Evolutionary conservation across 37 sponge, comb jelly and placozoan species (phyloP), one percentile per base, ranked within the genome.

Genomic region (Chondrilla cf. caribensis): DNA sequence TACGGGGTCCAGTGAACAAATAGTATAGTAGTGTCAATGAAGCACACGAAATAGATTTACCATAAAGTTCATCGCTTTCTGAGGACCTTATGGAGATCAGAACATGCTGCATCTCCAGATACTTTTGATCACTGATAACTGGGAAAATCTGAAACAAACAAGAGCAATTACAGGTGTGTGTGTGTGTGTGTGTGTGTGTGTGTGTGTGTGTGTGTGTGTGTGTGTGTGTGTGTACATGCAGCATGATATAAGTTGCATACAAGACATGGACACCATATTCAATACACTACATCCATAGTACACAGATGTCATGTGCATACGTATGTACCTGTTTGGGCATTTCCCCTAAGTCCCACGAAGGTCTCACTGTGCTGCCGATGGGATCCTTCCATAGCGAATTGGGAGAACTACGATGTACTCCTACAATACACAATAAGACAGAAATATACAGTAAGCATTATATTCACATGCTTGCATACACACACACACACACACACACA

Each of bases 41-140:
- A n/a, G n/a, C n/a, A n/a, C n/a, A n/a, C n/a, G n/a, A n/a, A n/a
- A n/a, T n/a, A n/a, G n/a, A 80, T 83, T 70, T 35, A 90, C 94
- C 94, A 84, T 90, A 94, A 60, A 89, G 54, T 39, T 94, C 91
- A 76, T 94, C 91, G 68, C 91, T 84, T 24, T 90, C 91, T 14
- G 29, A 58, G 4, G 91, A 87, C 66, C 90, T 94, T 58, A 94
- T 9, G 38, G 90, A 68, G 15, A 94, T 32, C 38, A 88, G 81
- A 24, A 94, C 4, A 58, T 91, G 87, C 80, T 94, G 95, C 66
- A 82, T 80, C 60, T 86, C 89, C 58, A 94, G 73, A 60, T 89
- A 94, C 55, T 81, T 89, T 36, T 80, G 75, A 39, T 88, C 89
- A 22, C 84, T 81, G 26, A 91, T 42, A 7, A 91, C 85, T 26